These are phyloP conservation scores for Polietes domitor DNA, from an alignment of 2,888 invertebrate species.

Conservation along the genomic window DNA sequence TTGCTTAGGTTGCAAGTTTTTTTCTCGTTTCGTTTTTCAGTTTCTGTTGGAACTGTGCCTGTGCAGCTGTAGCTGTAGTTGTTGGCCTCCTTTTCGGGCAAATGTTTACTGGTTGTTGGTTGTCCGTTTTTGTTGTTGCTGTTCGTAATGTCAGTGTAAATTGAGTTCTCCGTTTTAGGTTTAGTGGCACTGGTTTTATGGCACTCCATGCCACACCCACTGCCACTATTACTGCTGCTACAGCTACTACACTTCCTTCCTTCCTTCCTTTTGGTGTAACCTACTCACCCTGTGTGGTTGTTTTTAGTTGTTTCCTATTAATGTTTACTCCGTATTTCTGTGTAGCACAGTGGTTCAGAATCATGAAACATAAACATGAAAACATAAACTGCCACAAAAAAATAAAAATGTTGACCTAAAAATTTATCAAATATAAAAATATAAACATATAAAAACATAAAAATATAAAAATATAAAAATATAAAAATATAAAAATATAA, in stretches of 20 bases:
- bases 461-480: no score
- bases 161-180: constrained; percentile 43
- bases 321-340: neutral
- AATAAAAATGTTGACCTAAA: no score
- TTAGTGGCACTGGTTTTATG: neutral
- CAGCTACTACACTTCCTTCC: constrained; percentile 9
- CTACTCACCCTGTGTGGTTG: neutral
- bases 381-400: no score
- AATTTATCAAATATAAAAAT: no score
- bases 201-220: neutral
- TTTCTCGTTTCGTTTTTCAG: neutral
- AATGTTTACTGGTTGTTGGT: neutral
- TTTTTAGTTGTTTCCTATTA: neutral
- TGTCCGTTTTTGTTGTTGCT: neutral
- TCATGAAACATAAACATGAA: no score
- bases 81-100: constrained; percentile 39
- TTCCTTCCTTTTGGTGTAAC: constrained; percentile 12
- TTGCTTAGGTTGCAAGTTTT: constrained; percentile 45
- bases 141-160: constrained; percentile 50
- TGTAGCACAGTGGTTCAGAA: no score
- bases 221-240: neutral
- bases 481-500: no score
- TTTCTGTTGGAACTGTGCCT: neutral
- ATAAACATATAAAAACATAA: no score
- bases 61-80: neutral